phyloP scores from a whole-genome alignment of 2,888 invertebrate species.

The Orthosia cruda region DNA sequence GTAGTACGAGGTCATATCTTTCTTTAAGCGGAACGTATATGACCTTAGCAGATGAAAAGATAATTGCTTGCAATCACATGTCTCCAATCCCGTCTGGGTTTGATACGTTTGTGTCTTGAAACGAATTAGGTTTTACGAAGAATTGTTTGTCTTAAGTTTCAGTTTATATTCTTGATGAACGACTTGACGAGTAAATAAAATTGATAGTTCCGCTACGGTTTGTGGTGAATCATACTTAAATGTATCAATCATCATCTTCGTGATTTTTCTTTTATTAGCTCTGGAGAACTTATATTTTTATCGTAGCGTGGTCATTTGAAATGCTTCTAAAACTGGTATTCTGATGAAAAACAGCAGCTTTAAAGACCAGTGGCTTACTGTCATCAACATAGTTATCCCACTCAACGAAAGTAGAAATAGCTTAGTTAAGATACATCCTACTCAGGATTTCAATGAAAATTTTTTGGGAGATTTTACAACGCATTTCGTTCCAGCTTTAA shows the following conservation, averaged over 20 bases:
- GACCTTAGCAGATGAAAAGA: constrained; percentile 88
- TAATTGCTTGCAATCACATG: constrained; percentile 83
- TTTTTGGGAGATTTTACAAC: too few relatives aligned
- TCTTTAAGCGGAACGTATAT: constrained; percentile 83
- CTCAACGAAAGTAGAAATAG: neutral
- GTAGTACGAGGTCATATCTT: constrained; percentile 82
- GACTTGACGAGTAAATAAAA: constrained; percentile 38
- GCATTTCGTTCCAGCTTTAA: neutral
- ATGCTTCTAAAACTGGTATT: neutral
- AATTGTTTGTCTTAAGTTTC: constrained; percentile 53
- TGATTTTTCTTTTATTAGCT: constrained; percentile 8
- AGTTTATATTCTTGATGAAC: constrained; percentile 54
- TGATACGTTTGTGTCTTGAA: constrained; percentile 67
- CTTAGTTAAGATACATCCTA: neutral
- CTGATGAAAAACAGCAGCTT: neutral
- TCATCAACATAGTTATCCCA: neutral
- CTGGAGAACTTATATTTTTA: neutral
- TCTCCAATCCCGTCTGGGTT: constrained; percentile 73
- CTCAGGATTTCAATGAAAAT: neutral
- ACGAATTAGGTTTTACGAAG: constrained; percentile 60
- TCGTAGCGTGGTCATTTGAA: neutral
- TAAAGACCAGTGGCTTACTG: neutral
- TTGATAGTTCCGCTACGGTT: constrained; percentile 54
- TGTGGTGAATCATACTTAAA: constrained; percentile 37
- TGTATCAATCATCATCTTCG: constrained; percentile 23